These are phyloP conservation scores for Desmophyllum pertusum DNA, from an alignment of 92 coral and sea anemone species.

Conservation along the genomic window DNA sequence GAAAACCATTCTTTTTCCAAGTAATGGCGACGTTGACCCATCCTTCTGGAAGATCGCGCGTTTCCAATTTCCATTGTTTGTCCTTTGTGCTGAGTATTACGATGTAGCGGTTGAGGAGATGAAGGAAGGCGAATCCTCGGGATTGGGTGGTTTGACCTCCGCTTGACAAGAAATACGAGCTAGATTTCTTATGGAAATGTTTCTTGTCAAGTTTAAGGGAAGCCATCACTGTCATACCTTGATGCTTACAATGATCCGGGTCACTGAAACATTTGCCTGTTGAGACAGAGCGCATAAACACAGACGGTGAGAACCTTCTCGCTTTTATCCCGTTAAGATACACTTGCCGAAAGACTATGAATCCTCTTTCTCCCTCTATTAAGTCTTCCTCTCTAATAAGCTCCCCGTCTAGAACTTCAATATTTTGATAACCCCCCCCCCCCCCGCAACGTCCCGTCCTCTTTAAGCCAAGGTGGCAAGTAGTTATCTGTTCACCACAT, in stretches of 20 bases:
- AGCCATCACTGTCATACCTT: slow-evolving; percentile 77
- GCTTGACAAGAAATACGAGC: slow-evolving; percentile 80
- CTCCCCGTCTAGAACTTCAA: no score
- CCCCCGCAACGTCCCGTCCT: no score
- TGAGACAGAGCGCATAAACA: background rate
- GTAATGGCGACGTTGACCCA: slow-evolving; percentile 88
- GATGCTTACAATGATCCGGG: slow-evolving; percentile 73
- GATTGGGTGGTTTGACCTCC: slow-evolving; percentile 91
- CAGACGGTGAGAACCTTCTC: background rate
- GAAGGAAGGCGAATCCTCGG: slow-evolving; percentile 85
- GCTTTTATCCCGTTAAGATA: background rate
- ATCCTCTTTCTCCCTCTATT: no score
- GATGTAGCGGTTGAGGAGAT: slow-evolving; percentile 72
- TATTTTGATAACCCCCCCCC: no score
- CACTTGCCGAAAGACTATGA: no score
- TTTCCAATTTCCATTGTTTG: slow-evolving; percentile 78
- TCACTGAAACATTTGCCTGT: slow-evolving; percentile 86
- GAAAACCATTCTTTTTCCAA: slow-evolving; percentile 66
- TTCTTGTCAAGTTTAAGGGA: slow-evolving; percentile 66
- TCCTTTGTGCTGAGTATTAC: slow-evolving; percentile 74
- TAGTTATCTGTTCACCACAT: no score
- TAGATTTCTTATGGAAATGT: slow-evolving; percentile 54
- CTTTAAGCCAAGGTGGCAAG: no score
- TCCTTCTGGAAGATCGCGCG: slow-evolving; percentile 63
- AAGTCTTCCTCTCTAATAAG: no score